Base-by-base conservation (phyloP, 2,113 vertebrate species). In the Phaethornis superciliosus region DNA sequence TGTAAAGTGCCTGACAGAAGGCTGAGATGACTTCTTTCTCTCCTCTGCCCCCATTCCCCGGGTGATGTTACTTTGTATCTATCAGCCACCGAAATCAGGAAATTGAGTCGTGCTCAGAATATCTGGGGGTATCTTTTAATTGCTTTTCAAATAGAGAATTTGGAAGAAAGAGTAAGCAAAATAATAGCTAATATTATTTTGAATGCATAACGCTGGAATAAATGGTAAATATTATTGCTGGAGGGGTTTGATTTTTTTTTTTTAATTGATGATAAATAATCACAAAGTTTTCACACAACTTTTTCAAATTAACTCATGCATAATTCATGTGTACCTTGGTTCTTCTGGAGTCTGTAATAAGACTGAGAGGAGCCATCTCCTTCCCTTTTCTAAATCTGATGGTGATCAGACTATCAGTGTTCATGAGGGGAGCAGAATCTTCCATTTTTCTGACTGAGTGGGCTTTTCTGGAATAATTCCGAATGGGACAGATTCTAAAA, bases 1-100 rank as follows among this genome's bases (percentile, higher is more conserved):
- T 84, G 44, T 64, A 76, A 95, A 95, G 49, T n/a, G 51, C 65
- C 81, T 95, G 93, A 93, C 77, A 77, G 74, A 92, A 93, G 85
- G 90, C 32, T 86, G 80, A 59, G 78, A 85, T 93, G 82, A 77
- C 44, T 94, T 88, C 78, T 90, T 87, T 91, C 71, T 63, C 56
- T 65, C 12, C 18, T 92, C 90, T 94, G 75, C 90, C 67, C 63
- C 33, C 67, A 55, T 32, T 68, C 10, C 11, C 47, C 8, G 55
- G 77, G 68, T 89, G 84, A 80, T 91, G 75, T 55, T 91, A 27
- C 35, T 67, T 85, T 32, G 1, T 68, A 68, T 81, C 76, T 93
- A 94, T 82, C 87, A 95, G 70, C 70, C 74, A 7, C 71, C 60
- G 62, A 93, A 91, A 91, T 76, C 63, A 23, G 71, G 69, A 94